phyloP scores from a whole-genome alignment of 1,140 invertebrate genomes.

The Panulirus ornatus region DNA sequence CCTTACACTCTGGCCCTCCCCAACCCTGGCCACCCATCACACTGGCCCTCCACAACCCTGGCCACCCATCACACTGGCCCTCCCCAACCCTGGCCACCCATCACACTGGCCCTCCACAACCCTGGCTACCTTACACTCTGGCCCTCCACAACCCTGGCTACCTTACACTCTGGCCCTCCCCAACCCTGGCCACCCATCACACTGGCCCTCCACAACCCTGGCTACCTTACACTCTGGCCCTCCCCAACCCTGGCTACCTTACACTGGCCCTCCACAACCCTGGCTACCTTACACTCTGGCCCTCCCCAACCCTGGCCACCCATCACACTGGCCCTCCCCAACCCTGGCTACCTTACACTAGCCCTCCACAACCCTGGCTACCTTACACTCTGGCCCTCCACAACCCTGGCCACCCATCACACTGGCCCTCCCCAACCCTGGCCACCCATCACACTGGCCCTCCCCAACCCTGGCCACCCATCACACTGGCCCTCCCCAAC shows the following conservation, averaged over 20 bases:
- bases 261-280: no score
- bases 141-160: background rate
- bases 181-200: background rate
- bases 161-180: background rate
- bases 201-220: background rate
- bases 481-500: no score
- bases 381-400: no score
- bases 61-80: background rate
- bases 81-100: background rate
- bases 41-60: no score
- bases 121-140: slow-evolving; percentile 30
- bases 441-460: no score
- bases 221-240: slow-evolving; percentile 5
- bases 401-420: no score
- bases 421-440: no score
- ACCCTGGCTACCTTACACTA: background rate
- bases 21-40: no score
- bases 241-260: no score
- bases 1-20: no score
- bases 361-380: background rate
- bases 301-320: background rate
- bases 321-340: background rate
- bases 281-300: no score
- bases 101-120: slow-evolving; percentile 19
- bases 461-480: no score